Base-by-base conservation (phyloP, 2,888 invertebrate genomes). In the Ornithoptera priamus region DNA sequence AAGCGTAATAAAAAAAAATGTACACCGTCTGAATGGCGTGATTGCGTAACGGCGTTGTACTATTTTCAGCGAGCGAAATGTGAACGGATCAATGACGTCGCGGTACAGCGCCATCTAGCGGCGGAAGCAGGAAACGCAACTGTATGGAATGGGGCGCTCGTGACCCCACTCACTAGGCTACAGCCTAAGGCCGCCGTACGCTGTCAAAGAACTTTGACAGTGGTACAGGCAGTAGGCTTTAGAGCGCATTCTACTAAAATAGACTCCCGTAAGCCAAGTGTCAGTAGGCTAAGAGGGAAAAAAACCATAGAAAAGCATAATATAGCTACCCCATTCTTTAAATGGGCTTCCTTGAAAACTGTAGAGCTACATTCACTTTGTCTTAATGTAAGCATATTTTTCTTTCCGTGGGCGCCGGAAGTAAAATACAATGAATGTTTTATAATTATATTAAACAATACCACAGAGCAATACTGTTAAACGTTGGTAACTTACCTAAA, bases 11-110 rank as follows among this genome's bases (percentile, higher is more conserved):
- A 66, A 73, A 70, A 72, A 72, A 72, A 73, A 69, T 24, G 46
- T 58, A 66, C 39, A 67, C 60, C 66, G 63, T 69, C 72, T 78
- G 76, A 79, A 80, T 78, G 79, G 74, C 75, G 75, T 69, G 67
- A 75, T 85, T 82, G 78, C 83, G 81, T 83, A 83, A 84, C 77
- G 30, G 63, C 76, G 74, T 76, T 75, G 76, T 80, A 81, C 83
- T 88, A 88, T 87, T 87, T 85, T 83, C 80, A 82, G 83, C 78
- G 74, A 77, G 66, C 60, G 63, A 64, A 64, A 77, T 78, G 74
- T 75, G 76, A 71, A 75, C 75, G 85, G 88, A 89, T 88, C 88
- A 88, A 89, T 89, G 88, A 85, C 81, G 75, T 74, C 73, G 74
- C 71, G 76, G 72, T 70, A 69, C 71, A 74, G 59, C 84, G 87